Conservation (phyloP, 2,113 vertebrate genomes). For the Tetrax tetrax region DNA sequence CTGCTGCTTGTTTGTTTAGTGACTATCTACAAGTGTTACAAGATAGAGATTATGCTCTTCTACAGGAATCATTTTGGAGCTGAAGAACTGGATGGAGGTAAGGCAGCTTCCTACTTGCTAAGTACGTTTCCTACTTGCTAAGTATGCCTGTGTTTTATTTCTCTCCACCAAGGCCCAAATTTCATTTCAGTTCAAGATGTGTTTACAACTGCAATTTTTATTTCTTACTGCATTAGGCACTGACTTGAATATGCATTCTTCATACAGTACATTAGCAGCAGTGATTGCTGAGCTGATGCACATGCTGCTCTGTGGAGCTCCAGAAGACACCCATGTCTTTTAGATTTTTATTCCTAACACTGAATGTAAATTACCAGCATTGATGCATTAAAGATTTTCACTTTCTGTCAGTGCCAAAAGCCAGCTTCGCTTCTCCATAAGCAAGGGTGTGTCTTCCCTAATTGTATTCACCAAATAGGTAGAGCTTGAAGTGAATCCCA, state of each 20-base stretch:
- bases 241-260: background rate
- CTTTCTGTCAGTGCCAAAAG: slow-evolving; percentile 25
- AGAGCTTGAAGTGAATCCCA: slow-evolving; percentile 76
- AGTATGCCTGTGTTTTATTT: background rate
- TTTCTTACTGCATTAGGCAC: background rate
- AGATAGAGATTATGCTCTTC: slow-evolving; percentile 97
- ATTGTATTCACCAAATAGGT: slow-evolving; percentile 66
- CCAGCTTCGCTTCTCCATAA: slow-evolving; percentile 44
- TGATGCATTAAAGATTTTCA: background rate
- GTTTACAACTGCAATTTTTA: background rate
- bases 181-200: background rate
- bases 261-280: background rate
- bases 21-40: slow-evolving; percentile 97
- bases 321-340: background rate
- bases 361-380: slow-evolving; percentile 3
- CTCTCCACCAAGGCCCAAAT: background rate
- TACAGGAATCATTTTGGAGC: slow-evolving; percentile 96
- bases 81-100: slow-evolving; percentile 95
- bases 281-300: background rate
- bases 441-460: slow-evolving; percentile 74
- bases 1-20: slow-evolving; percentile 94
- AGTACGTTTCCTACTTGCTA: background rate
- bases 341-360: background rate
- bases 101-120: slow-evolving; percentile 66
- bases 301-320: background rate